phyloP scores from a whole-genome alignment of 2,113 vertebrate genomes.

The Nyctibius bracteatus region DNA sequence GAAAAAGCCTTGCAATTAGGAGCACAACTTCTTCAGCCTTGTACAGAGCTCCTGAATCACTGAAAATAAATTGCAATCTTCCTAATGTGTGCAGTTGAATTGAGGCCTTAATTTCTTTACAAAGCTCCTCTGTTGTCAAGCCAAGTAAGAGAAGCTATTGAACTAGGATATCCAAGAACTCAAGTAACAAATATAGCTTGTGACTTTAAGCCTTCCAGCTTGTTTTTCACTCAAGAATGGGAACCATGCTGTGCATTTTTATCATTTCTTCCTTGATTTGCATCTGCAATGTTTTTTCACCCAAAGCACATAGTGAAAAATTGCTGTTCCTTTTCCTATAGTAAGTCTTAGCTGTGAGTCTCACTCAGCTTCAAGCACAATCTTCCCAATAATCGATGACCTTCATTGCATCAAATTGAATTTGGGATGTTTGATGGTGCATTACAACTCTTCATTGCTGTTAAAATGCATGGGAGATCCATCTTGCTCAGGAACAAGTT shows the following conservation, averaged over 20 bases:
- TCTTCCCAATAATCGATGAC: background rate
- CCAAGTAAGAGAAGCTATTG: slow-evolving; percentile 9
- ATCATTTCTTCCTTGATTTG: background rate
- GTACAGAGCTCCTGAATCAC: background rate
- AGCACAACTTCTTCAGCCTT: background rate
- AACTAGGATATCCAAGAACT: background rate
- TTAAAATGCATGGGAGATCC: background rate
- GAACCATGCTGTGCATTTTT: background rate
- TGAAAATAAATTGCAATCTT: slow-evolving; percentile 5
- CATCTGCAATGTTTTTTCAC: background rate
- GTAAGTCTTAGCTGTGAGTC: background rate
- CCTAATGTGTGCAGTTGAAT: background rate
- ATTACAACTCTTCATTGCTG: background rate
- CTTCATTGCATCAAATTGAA: background rate
- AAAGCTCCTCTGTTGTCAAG: slow-evolving; percentile 20
- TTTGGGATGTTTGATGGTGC: background rate
- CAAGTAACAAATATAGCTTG: background rate
- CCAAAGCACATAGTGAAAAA: background rate
- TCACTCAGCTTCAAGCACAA: background rate
- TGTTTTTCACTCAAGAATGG: background rate
- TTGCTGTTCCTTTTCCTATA: background rate
- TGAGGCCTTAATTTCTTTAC: slow-evolving; percentile 19
- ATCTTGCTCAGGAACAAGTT: background rate
- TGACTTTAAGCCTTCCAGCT: background rate
- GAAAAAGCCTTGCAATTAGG: background rate